Evolutionary conservation across 2,113 vertebrate species (phyloP), one percentile per base, ranked within the genome.

Genomic region (Muntiacus reevesi): DNA sequence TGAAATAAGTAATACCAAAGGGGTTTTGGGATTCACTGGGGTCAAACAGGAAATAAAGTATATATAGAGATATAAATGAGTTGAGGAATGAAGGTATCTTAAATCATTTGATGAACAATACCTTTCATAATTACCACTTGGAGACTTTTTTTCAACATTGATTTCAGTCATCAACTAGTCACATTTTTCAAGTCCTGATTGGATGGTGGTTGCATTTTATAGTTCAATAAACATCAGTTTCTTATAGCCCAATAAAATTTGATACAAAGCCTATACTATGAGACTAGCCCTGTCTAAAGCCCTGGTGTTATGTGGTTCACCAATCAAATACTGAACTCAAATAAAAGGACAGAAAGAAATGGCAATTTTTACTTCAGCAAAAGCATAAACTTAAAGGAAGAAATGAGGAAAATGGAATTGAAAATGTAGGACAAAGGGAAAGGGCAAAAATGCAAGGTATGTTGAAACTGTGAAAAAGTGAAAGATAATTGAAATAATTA

Each of bases 131-230:
- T 92, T 59, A 92, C 43, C 30, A 33, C n/a, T 84, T 85, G 85
- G 92, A 59, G 45, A 36, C 14, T 81, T 59, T 78, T 86, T 76
- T 89, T 94, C 67, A 89, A 89, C 76, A 85, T 92, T 92, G 84
- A 71, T 85, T 97, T 97, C 52, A 92, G 50, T 59, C 57, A 74
- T 94, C 79, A 92, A 28, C 43, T 60, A 89, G 57, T 86, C 36
- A 71, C 25, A 55, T 97, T 96, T 92, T 96, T 96, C 85, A 89
- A 85, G 43, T 94, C 23, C 30, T 85, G 78, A 89, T 96, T 92
- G 88, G 62, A 94, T 94, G 43, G 84, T 92, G 67, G 95, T 89
- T 92, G 59, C 19, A 71, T 94, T 96, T 92, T 97, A 92, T 92
- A 92, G 94, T 45, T 85, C 59, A 94, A 14, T 79, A 94, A 79